A percentile compares a stretch with the other conserved stretches of the same genome.
Conservation (phyloP, 35 echinoderm and acorn worm genomes). For the Apostichopus japonicus region DNA sequence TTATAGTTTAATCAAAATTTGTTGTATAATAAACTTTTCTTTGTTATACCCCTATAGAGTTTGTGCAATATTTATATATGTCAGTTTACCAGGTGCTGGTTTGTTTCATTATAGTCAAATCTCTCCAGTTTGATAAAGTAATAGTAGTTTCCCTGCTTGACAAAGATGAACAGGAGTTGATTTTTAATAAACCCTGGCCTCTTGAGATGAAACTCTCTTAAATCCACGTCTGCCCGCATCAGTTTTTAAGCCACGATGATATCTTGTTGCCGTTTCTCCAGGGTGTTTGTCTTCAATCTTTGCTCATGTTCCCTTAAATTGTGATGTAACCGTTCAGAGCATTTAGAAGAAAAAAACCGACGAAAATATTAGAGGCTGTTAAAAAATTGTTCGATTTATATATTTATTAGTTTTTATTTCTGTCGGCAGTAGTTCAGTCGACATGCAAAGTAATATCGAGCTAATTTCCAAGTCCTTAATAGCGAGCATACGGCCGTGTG, state of each 20-base stretch:
- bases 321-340: neutral
- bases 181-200: neutral
- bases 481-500: neutral
- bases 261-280: neutral
- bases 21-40: too few relatives aligned
- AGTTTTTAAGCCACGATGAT: neutral
- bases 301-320: neutral
- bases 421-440: neutral
- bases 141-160: neutral
- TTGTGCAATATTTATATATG: too few relatives aligned
- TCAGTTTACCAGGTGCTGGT: too few relatives aligned
- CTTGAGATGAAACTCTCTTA: neutral
- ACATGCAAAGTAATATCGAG: neutral
- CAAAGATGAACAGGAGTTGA: neutral
- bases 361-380: neutral
- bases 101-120: too few relatives aligned
- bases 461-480: neutral
- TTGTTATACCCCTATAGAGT: too few relatives aligned
- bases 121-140: too few relatives aligned
- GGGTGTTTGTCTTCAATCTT: neutral
- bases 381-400: neutral
- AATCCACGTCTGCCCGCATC: neutral
- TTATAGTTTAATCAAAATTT: too few relatives aligned
- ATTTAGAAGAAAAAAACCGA: neutral
- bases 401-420: neutral